A percentile compares a stretch with the other conserved stretches of the same genome.
These are phyloP conservation scores for Troides aeacus DNA, from an alignment of 2,888 invertebrate species.

Conservation along the genomic window DNA sequence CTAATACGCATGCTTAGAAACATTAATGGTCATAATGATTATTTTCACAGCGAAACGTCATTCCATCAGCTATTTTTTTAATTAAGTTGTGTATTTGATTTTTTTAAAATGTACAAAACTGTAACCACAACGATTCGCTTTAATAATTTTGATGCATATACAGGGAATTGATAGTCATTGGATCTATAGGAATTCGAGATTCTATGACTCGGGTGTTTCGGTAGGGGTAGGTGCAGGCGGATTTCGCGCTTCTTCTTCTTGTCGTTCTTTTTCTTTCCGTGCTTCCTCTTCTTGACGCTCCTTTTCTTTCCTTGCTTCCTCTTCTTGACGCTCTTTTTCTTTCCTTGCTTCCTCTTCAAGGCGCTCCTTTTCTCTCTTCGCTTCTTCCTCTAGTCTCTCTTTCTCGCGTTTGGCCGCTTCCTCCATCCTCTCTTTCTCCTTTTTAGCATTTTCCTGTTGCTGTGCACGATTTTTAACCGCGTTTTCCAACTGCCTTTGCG, in stretches of 20 bases:
- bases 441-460: conserved; percentile 35
- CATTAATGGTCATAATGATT: conserved; percentile 27
- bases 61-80: conserved; percentile 74
- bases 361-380: conserved; percentile 40
- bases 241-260: conserved; percentile 36
- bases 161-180: too few species aligned
- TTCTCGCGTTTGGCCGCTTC: conserved; percentile 33
- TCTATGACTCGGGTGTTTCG: conserved; percentile 23
- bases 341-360: conserved; percentile 39
- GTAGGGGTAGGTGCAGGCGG: conserved; percentile 19
- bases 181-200: not conserved
- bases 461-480: conserved; percentile 40
- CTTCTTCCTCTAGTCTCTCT: conserved; percentile 37
- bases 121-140: conserved; percentile 2
- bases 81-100: conserved; percentile 19
- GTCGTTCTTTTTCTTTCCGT: conserved; percentile 9
- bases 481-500: conserved; percentile 53
- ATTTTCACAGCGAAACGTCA: conserved; percentile 46
- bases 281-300: too few species aligned
- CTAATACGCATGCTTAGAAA: conserved; percentile 50
- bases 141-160: too few species aligned
- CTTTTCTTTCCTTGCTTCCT: too few species aligned
- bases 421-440: conserved; percentile 51
- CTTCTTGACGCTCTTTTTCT: conserved; percentile 35
- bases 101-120: conserved; percentile 47